phyloP scores from a whole-genome alignment of 2,113 vertebrate genomes.

The crab-eating macaque (Macaca fascicularis) region DNA sequence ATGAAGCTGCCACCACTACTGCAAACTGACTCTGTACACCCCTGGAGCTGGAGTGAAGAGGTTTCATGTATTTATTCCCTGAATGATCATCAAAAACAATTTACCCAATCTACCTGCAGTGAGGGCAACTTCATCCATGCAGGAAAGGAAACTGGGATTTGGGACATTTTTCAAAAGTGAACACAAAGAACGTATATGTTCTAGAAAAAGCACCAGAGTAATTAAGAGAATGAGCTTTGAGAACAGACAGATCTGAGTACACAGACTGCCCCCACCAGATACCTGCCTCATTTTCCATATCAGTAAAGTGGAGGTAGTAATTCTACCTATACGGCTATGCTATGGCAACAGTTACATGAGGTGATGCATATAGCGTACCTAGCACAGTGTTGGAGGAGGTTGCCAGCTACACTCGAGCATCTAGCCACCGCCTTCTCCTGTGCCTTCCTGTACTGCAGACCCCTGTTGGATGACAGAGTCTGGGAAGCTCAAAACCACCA shows the following conservation, averaged over 20 bases:
- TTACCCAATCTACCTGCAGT: background rate
- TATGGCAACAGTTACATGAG: background rate
- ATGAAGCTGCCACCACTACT: background rate
- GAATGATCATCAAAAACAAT: background rate
- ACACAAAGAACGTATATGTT: background rate
- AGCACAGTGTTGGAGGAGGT: background rate
- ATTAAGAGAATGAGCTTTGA: background rate
- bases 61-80: background rate
- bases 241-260: background rate
- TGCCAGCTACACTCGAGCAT: fast-evolving
- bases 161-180: background rate
- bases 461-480: background rate
- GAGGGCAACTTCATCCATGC: background rate
- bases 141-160: background rate
- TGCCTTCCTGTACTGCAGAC: background rate
- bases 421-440: background rate
- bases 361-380: fast-evolving
- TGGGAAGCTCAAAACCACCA: background rate
- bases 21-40: background rate
- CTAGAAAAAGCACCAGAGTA: background rate
- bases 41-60: background rate
- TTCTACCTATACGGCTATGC: background rate
- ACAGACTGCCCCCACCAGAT: background rate
- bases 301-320: background rate
- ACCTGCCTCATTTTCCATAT: background rate